Evolutionary conservation across 2,888 invertebrate species (phyloP), one percentile per base, ranked within the genome.

Genomic region (Chymomyza caudatula): DNA sequence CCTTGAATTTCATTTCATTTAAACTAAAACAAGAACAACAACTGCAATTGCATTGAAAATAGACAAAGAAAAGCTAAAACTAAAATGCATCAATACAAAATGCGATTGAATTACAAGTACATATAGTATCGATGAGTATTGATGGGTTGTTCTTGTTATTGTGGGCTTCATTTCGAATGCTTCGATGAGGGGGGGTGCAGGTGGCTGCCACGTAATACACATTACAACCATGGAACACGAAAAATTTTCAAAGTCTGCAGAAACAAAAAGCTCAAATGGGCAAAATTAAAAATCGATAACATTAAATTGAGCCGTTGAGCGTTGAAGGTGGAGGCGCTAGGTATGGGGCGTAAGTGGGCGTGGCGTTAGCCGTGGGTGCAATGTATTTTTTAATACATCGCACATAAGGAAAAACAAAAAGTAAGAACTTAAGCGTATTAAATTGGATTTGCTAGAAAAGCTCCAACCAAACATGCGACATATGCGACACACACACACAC

Each of bases 351-450:
- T 25, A 51, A 37, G 61, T 49, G 54, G 73, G 71, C 52, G 71
- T 63, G 63, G 65, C 65, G 55, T 15, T 47, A 2, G 19, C 66
- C 54, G 23, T 43, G 44, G 62, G 52, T 49, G 49, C 37, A 53
- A 13, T 47, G 37, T 25, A 2, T 57, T 53, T 57, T 42, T 60
- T 55, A 56, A 29, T 60, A 51, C 67, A 51, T 20, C 52, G 42
- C 43, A 60, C 19, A 49, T 44, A 59, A 63, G 62, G 63, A 51
- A 20, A 51, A 51, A 19, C 59, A 69, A 75, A 63, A 64, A 29
- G 71, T 56, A 85, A 85, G 76, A 87, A 85, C 85, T 86, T 85
- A 85, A 85, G 83, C 85, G 85, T 79, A 85, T 85, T 87, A 85
- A 85, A 86, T 85, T 86, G 87, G 87, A 85, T 85, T 85, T 87